Evolutionary conservation across 2,797 vertebrate genomes (phyloP).

Genomic region (Squalus acanthias): DNA sequence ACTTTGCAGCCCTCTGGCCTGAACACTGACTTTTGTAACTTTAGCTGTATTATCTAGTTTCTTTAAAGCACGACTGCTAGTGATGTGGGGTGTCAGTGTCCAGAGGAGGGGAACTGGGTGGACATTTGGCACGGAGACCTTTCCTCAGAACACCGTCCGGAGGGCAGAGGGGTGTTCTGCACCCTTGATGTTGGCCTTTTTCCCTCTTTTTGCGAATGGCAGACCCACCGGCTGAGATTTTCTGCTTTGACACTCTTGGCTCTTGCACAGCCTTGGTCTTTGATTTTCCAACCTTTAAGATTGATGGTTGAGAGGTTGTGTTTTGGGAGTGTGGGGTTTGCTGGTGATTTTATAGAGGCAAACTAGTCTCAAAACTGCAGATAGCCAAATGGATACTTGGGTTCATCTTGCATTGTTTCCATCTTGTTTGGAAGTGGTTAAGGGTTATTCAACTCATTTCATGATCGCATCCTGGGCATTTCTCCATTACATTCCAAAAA

Average conservation of each 20-base stretch:
- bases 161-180: not conserved
- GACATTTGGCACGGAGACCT: no score
- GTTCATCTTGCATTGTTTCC: not conserved
- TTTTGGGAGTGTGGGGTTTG: not conserved
- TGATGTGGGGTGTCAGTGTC: no score
- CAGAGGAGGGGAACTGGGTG: no score
- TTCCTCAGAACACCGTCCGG: no score
- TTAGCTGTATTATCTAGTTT: no score
- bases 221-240: not conserved
- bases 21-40: no score
- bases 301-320: not conserved
- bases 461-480: not conserved
- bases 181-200: not conserved
- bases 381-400: not conserved
- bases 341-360: not conserved
- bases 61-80: no score
- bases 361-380: not conserved
- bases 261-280: not conserved
- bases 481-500: not conserved
- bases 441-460: not conserved
- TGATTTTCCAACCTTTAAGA: not conserved
- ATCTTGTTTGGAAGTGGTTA: not conserved
- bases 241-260: no score
- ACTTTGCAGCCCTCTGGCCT: no score
- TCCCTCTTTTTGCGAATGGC: not conserved